A percentile compares a stretch with the other conserved stretches of the same genome.
These are phyloP conservation scores for Prinia subflava DNA, from an alignment of 2,113 vertebrate species.

Conservation along the genomic window DNA sequence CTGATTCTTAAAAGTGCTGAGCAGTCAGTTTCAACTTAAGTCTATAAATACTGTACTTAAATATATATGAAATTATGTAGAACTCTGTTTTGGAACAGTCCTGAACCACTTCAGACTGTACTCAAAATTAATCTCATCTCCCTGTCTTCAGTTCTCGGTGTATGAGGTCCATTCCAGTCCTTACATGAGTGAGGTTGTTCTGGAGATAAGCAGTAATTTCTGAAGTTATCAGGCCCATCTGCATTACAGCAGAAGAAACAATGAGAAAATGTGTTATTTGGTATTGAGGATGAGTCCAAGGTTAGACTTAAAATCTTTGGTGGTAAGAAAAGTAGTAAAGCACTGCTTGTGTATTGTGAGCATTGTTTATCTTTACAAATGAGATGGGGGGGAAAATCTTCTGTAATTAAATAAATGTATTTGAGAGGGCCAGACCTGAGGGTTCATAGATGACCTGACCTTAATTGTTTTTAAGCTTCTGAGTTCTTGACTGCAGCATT, in stretches of 20 bases:
- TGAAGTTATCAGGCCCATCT: background rate
- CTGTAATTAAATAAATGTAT: background rate
- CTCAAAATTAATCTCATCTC: background rate
- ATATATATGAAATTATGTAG: background rate
- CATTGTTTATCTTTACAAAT: background rate
- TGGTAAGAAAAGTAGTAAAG: background rate
- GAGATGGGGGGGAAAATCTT: background rate
- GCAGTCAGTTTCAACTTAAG: background rate
- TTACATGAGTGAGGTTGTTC: background rate
- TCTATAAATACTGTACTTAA: background rate
- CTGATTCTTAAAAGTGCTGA: background rate
- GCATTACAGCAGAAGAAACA: background rate
- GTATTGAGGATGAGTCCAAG: background rate
- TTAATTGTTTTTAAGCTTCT: background rate
- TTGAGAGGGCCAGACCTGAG: background rate
- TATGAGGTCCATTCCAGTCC: background rate
- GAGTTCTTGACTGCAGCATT: background rate
- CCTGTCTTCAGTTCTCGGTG: background rate
- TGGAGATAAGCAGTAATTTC: background rate
- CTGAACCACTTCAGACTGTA: background rate
- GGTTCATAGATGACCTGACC: background rate
- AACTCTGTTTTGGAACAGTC: background rate
- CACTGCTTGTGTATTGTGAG: background rate
- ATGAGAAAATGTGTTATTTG: background rate
- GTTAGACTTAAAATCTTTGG: background rate